Evolutionary conservation across 2,113 vertebrate species (phyloP).

Genomic region (Podarcis muralis): DNA sequence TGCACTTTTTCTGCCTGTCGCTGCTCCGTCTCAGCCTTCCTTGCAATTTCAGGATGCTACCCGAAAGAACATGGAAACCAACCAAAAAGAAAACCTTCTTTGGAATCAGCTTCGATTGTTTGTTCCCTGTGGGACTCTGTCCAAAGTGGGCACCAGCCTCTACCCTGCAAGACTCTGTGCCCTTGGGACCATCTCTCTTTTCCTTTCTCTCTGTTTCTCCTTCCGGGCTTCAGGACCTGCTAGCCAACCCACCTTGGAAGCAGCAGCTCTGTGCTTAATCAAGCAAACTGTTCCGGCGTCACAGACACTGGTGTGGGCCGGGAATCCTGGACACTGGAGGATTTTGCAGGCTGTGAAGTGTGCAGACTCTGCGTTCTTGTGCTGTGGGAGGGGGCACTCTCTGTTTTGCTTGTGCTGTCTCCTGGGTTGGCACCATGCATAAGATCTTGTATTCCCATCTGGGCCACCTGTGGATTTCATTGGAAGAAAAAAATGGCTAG

Average conservation of each 20-base stretch:
- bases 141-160: slow-evolving; percentile 5
- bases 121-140: slow-evolving; percentile 7
- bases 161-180: slow-evolving; percentile 10
- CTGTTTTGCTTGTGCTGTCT: neutral
- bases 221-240: neutral
- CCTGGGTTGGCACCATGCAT: neutral
- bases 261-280: neutral
- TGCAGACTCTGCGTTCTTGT: neutral
- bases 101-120: slow-evolving; percentile 28
- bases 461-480: neutral
- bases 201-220: neutral
- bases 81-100: slow-evolving; percentile 23
- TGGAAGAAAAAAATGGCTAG: neutral
- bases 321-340: neutral
- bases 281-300: neutral
- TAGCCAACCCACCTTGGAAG: neutral
- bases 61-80: slow-evolving; percentile 27
- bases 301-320: neutral
- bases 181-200: neutral
- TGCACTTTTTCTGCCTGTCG: slow-evolving; percentile 4
- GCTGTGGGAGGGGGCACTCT: neutral
- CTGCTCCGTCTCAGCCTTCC: slow-evolving; percentile 30
- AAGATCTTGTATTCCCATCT: neutral
- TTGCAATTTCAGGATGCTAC: slow-evolving; percentile 27
- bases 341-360: neutral